These are phyloP conservation scores for Ruditapes philippinarum DNA, from an alignment of 1,140 invertebrate species.

Conservation along the genomic window DNA sequence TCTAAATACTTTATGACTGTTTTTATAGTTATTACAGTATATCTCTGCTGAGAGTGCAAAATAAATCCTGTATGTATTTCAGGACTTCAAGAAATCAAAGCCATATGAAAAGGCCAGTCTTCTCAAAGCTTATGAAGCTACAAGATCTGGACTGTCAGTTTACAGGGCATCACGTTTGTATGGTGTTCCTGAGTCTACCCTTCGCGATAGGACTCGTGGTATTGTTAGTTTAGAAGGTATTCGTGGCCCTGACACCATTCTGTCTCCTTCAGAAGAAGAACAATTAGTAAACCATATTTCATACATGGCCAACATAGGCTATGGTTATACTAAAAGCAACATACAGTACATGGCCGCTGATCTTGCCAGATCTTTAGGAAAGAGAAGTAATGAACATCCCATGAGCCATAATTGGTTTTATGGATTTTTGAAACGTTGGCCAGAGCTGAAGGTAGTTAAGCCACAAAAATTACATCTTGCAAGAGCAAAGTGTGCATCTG, in stretches of 20 bases:
- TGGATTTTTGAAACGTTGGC: constrained; percentile 50
- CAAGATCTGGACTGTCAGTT: constrained; percentile 34
- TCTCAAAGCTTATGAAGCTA: constrained; percentile 25
- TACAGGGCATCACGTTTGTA: constrained; percentile 34
- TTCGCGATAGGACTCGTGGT: constrained; percentile 49
- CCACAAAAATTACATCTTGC: constrained; percentile 43
- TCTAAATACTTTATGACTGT: no score
- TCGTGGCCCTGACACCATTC: background rate
- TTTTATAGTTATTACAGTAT: no score
- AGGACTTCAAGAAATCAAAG: no score
- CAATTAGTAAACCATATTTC: constrained; percentile 36
- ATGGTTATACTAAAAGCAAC: constrained; percentile 41
- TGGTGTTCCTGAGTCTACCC: constrained; percentile 44
- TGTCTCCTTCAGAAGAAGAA: background rate
- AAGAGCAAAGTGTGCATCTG: constrained; percentile 44
- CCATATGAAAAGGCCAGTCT: constrained; percentile 42
- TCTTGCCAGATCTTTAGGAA: constrained; percentile 45
- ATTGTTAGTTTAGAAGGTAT: constrained; percentile 5
- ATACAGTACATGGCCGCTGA: constrained; percentile 41
- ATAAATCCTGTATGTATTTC: no score
- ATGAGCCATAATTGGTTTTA: constrained; percentile 57
- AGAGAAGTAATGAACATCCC: background rate
- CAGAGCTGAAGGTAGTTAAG: constrained; percentile 33
- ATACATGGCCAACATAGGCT: constrained; percentile 59
- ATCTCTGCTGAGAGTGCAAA: no score